Evolutionary conservation across 2,113 vertebrate genomes (phyloP), one percentile per base, ranked within the genome.

Genomic region (Lynx canadensis): DNA sequence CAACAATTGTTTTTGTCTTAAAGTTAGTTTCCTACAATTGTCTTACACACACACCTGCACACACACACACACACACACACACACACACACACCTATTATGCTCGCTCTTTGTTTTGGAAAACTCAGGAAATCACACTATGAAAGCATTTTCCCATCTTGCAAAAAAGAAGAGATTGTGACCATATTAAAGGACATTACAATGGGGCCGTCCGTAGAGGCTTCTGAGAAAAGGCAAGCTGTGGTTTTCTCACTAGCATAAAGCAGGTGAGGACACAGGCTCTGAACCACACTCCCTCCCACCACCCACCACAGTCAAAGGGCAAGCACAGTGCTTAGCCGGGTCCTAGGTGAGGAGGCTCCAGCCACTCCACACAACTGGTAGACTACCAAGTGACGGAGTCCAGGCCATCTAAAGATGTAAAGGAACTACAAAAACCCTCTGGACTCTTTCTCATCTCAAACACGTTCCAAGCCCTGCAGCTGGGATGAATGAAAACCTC

Each of bases 161-260:
- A 52, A 16, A 57, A 57, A 31, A 81, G 27, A 85, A 81, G 71
- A 91, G 73, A 89, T 71, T 63, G 48, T n/a, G 63, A 45, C 71
- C 91, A 9, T 79, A 74, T 48, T 85, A 60, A 48, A 25, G 3
- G 31, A 18, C 38, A 57, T 93, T 65, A 80, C 18, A 60, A 65
- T 31, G 19, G 29, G 27, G 41, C 68, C 85, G 69, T 84, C 93
- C 55, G 33, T 14, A 25, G 9, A 66, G 7, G 6, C 71, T 81
- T 89, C 85, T 94, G 84, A 91, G 96, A 97, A 96, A 96, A 96
- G 50, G 13, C 65, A 33, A 84, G 41, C 65, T 92, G 84, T 83
- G 90, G 52, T 97, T 97, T 96, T 96, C 92, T 92, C 95, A 97
- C 48, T 84, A 90, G 48, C 65, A 71, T 55, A 57, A 66, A 94